These are phyloP conservation scores for Druon quercuslanigerum DNA, from an alignment of 1,140 invertebrate genomes.

Conservation along the genomic window DNA sequence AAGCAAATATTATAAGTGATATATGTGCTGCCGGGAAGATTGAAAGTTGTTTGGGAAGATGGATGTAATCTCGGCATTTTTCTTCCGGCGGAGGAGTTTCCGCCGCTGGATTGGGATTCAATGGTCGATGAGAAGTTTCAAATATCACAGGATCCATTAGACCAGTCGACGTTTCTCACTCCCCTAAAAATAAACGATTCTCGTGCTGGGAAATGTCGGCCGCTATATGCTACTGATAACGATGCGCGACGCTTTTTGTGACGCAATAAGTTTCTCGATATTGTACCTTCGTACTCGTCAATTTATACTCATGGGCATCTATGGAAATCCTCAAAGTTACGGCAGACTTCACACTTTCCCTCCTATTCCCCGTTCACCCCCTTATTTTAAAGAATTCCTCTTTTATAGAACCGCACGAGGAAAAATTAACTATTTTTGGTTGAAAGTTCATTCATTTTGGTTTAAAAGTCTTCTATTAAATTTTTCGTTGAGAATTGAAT, in stretches of 20 bases:
- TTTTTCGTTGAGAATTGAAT: no score
- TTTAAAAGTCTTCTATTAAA: no score
- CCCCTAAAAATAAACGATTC: constrained; percentile 9
- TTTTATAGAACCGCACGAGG: no score
- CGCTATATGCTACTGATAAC: constrained; percentile 13
- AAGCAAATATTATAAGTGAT: neutral
- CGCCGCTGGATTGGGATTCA: constrained; percentile 5
- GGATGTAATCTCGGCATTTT: neutral
- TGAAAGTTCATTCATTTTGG: no score
- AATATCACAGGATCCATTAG: constrained; percentile 28
- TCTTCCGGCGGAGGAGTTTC: neutral
- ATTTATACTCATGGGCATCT: no score
- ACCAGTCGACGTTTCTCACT: neutral
- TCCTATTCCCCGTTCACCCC: no score
- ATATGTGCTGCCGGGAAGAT: neutral
- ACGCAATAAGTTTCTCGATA: neutral
- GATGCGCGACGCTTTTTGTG: neutral
- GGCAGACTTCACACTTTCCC: no score
- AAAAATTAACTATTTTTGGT: no score
- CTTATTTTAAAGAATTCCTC: no score
- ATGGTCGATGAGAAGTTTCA: constrained; percentile 11
- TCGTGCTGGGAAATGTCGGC: constrained; percentile 8
- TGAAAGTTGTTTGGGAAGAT: neutral
- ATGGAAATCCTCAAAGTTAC: no score
- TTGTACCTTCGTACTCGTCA: neutral